Evolutionary conservation across 2,113 vertebrate genomes (phyloP).

Genomic region (Haemorhous mexicanus): DNA sequence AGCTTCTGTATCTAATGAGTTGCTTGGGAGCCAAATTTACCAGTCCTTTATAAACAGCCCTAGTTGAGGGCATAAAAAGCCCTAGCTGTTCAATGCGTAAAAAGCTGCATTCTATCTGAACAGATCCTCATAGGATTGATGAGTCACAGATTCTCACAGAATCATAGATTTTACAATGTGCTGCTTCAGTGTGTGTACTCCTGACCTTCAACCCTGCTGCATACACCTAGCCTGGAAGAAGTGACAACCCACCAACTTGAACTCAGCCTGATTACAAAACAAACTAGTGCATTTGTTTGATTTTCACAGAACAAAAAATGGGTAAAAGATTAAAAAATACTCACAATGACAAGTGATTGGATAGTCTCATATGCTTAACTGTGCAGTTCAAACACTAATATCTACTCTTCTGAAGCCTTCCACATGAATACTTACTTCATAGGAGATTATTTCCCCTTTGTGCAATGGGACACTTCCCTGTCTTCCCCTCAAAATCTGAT

Average conservation of each 20-base stretch:
- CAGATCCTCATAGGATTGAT: background rate
- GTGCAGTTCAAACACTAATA: background rate
- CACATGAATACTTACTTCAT: background rate
- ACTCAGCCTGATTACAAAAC: background rate
- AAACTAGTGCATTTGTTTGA: background rate
- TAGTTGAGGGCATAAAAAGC: background rate
- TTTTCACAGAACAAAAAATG: background rate
- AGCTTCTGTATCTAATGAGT: background rate
- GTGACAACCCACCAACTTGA: background rate
- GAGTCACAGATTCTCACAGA: background rate
- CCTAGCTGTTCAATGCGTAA: background rate
- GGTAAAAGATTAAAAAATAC: background rate
- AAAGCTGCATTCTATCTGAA: background rate
- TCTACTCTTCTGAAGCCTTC: background rate
- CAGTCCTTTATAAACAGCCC: background rate
- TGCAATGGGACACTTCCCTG: background rate
- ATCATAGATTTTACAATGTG: background rate
- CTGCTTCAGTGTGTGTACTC: background rate
- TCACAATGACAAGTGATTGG: background rate
- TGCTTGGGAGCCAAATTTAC: background rate
- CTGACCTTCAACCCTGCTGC: background rate
- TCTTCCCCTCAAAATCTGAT: background rate
- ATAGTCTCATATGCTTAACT: background rate
- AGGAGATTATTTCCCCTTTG: background rate
- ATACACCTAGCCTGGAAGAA: background rate